phyloP scores from a whole-genome alignment of 2,888 invertebrate species.

The Plemyria rubiginata region DNA sequence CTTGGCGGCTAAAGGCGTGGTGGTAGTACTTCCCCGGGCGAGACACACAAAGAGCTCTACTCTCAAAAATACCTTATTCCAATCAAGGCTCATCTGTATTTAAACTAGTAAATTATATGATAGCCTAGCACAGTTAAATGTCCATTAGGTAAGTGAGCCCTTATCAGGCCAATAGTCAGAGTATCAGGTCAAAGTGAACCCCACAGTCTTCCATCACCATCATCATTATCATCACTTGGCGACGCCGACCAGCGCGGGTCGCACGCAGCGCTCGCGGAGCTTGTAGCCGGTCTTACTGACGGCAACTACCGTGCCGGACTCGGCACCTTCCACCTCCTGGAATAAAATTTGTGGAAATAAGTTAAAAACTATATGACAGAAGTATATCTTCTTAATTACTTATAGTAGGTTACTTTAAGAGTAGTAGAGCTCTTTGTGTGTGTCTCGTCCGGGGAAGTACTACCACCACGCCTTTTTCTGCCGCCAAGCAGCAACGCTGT shows the following conservation, averaged over 20 bases:
- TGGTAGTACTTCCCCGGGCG: too few species aligned
- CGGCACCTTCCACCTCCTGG: constrained; percentile 89
- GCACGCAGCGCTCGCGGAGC: constrained; percentile 95
- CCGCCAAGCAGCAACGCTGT: too few species aligned
- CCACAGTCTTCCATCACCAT: background rate
- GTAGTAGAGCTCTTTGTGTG: too few species aligned
- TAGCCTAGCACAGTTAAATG: background rate
- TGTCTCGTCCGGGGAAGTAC: too few species aligned
- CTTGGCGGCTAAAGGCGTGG: too few species aligned
- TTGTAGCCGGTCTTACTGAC: constrained; percentile 98
- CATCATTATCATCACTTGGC: constrained; percentile 84
- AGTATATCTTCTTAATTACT: too few species aligned
- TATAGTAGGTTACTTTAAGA: too few species aligned
- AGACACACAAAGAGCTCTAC: too few species aligned
- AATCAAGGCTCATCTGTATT: too few species aligned
- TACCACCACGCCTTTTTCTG: too few species aligned
- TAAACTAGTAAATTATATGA: background rate
- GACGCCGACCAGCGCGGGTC: constrained; percentile 98
- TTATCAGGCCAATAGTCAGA: background rate
- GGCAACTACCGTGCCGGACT: constrained; percentile 94
- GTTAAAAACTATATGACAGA: too few species aligned
- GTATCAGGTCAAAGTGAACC: background rate
- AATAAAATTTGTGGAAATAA: background rate
- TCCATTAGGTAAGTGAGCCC: background rate
- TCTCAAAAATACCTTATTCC: too few species aligned